Percentiles rank a stretch among this genome's conserved stretches.
phyloP scores from a whole-genome alignment of 2,113 vertebrate genomes.

The Acrocephalus kingi region DNA sequence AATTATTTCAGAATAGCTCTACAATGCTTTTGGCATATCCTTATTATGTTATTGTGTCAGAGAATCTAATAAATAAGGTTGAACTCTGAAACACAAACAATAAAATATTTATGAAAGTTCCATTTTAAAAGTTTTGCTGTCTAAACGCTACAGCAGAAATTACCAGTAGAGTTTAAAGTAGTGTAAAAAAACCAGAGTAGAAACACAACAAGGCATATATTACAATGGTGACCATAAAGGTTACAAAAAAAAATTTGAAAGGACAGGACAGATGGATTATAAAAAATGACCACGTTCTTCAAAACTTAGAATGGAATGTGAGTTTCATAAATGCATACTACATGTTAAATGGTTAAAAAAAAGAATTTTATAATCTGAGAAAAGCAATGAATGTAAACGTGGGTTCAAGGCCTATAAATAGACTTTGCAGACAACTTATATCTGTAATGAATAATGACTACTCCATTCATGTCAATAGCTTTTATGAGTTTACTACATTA shows the following conservation, averaged over 20 bases:
- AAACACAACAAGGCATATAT: neutral
- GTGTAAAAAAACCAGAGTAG: neutral
- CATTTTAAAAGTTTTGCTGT: neutral
- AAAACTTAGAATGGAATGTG: neutral
- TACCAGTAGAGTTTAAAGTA: neutral
- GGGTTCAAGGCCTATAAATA: neutral
- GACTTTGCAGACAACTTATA: neutral
- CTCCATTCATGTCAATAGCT: neutral
- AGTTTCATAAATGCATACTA: neutral
- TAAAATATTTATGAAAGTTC: neutral
- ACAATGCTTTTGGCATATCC: neutral
- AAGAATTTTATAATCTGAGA: neutral
- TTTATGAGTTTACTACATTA: neutral
- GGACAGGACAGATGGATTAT: neutral
- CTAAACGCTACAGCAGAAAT: neutral
- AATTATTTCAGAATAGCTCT: neutral
- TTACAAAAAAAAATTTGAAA: neutral
- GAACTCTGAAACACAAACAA: neutral
- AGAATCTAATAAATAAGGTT: neutral
- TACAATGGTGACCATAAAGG: neutral
- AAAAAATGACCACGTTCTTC: neutral
- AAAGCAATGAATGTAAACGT: neutral
- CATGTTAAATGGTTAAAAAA: neutral
- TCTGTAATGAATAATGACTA: neutral
- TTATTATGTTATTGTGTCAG: neutral